phyloP scores from a whole-genome alignment of 2,888 invertebrate species.

The Mesoligia furuncula region DNA sequence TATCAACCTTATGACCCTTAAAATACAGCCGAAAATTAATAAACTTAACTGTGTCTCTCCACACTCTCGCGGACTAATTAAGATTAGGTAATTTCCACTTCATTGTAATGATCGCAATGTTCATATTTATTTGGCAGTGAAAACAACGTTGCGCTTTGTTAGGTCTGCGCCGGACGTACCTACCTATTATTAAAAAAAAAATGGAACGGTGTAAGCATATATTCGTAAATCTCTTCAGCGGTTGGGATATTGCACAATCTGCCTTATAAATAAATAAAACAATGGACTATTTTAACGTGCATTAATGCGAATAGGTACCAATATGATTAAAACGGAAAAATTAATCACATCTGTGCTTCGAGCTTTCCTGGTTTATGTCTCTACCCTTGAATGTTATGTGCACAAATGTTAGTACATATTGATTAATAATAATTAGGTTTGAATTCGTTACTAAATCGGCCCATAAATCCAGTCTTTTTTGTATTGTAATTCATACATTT shows the following conservation, averaged over 20 bases:
- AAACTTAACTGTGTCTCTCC: background rate
- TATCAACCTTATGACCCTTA: background rate
- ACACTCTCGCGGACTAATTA: background rate
- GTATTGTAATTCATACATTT: constrained; percentile 15
- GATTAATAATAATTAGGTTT: constrained; percentile 11
- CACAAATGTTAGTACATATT: constrained; percentile 57
- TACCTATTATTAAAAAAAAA: constrained; percentile 4
- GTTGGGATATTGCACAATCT: constrained; percentile 13
- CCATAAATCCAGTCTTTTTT: constrained; percentile 12
- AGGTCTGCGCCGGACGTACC: background rate
- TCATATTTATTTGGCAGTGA: constrained; percentile 14
- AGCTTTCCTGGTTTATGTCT: constrained; percentile 25
- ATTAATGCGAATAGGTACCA: background rate
- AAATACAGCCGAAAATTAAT: background rate
- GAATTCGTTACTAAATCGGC: constrained; percentile 16
- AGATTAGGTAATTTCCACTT: background rate
- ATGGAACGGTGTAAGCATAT: background rate
- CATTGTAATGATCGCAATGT: background rate
- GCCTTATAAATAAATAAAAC: constrained; percentile 7
- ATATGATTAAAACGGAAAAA: constrained; percentile 26
- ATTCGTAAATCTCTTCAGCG: constrained; percentile 16
- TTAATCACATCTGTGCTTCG: constrained; percentile 5
- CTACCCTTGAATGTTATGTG: constrained; percentile 59
- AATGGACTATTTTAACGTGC: constrained; percentile 27
- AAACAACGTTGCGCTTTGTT: background rate